Evolutionary conservation across 2,888 invertebrate species (phyloP), one percentile per base, ranked within the genome.

Genomic region (Trissonchulus sp.): DNA sequence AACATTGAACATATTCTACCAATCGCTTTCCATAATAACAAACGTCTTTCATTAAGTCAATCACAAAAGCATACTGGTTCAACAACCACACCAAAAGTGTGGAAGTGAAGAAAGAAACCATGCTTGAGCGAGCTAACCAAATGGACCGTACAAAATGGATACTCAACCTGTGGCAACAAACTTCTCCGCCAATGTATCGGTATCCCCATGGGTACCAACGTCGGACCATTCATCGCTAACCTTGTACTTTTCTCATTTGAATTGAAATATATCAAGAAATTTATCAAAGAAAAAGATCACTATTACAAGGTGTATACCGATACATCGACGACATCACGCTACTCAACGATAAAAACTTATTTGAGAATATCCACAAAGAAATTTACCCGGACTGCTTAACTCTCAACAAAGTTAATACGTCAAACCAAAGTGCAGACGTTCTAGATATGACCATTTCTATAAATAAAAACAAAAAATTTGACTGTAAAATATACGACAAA

Each of bases 171-270:
- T n/a, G n/a, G n/a, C n/a, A n/a, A 48, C 23, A 15, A 15, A 48
- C 8, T 65, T 8, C n/a, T 31, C n/a, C 3, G 34, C 3, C 65
- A 65, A 28, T 15, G 8, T 18, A 65, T 65, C 15, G 65, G 65
- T 8, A 65, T 65, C 8, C 65, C 65, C n/a, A 65, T 65, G 65
- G 65, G 65, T 15, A 65, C 65, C 31, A 34, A 65, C 30, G 65
- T 28, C 23, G 48, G 48, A 48, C 48, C 48, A 15, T 48, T 48
- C 23, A 48, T 48, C 8, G 48, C 48, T 48, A 48, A 48, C 23
- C 23, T 48, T 8, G 8, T 48, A 48, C 48, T 48, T 48, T 23
- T 15, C 23, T 8, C 48, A 8, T 48, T 8, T 48, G 48, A 48
- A 23, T 48, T 48, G 8, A 48, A 48, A 48, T 48, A 15, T 48